phyloP scores from a whole-genome alignment of 2,797 vertebrate species.

The Neostethus bicornis region DNA sequence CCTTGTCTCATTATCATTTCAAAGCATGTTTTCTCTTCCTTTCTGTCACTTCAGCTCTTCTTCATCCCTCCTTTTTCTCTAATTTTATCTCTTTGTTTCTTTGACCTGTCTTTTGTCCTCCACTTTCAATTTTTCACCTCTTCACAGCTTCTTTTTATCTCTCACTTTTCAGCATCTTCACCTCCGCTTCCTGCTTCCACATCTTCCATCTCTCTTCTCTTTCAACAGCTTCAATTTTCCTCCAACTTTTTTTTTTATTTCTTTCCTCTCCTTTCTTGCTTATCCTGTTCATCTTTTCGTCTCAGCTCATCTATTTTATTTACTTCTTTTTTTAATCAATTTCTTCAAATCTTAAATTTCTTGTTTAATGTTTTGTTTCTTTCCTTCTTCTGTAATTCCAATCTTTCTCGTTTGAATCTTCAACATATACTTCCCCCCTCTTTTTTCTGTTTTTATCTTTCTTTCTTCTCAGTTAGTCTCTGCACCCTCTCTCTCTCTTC shows the following conservation, averaged over 20 bases:
- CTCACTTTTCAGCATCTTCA: neutral
- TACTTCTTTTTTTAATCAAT: too few species aligned
- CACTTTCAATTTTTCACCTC: too few species aligned
- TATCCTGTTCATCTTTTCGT: neutral
- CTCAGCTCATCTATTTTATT: neutral
- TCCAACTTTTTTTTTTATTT: neutral
- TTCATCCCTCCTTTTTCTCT: neutral
- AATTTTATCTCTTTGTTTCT: conserved; percentile 1
- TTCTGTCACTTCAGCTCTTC: neutral
- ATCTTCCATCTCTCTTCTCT: neutral
- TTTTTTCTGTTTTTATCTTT: neutral
- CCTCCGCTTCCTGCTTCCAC: neutral
- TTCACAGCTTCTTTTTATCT: conserved; percentile 11
- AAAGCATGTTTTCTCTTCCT: neutral
- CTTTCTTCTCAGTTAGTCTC: neutral
- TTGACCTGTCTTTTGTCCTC: too few species aligned
- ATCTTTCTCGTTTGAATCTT: too few species aligned
- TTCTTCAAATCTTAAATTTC: too few species aligned
- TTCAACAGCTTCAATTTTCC: conserved; percentile 4
- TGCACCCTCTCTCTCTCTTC: neutral
- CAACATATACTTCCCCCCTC: neutral
- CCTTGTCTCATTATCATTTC: neutral
- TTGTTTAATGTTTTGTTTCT: too few species aligned
- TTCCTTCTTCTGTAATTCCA: too few species aligned
- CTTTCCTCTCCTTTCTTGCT: neutral